Conservation (phyloP, 2,888 invertebrate genomes). For the Agriopis marginaria region DNA sequence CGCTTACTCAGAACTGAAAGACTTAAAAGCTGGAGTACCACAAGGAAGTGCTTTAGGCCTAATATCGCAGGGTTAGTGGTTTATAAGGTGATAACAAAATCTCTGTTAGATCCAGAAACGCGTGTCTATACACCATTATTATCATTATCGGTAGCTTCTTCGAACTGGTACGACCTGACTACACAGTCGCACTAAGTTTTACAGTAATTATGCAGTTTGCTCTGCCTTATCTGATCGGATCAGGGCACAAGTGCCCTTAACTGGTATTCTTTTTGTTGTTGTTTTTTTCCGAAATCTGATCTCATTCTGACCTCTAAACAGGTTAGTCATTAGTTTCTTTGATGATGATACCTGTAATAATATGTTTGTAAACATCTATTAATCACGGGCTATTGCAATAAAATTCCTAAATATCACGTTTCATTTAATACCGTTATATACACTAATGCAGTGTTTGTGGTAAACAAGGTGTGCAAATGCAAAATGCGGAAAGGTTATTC, state of each 20-base stretch:
- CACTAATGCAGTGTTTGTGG: not conserved
- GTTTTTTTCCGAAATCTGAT: constrained; percentile 46
- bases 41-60: too few relatives aligned
- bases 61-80: too few relatives aligned
- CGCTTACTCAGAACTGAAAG: too few relatives aligned
- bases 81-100: too few relatives aligned
- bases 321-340: constrained; percentile 41
- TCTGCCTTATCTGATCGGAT: not conserved
- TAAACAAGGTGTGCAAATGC: not conserved
- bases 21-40: too few relatives aligned
- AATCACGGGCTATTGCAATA: constrained; percentile 10
- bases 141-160: too few relatives aligned
- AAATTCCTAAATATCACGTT: constrained; percentile 1
- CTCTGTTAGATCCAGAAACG: too few relatives aligned
- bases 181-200: not conserved
- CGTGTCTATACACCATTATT: too few relatives aligned
- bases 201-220: not conserved
- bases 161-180: too few relatives aligned
- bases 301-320: constrained; percentile 53
- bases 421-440: constrained; percentile 6
- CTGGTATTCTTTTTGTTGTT: constrained; percentile 28
- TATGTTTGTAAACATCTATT: constrained; percentile 23
- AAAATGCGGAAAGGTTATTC: too few relatives aligned
- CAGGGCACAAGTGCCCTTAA: constrained; percentile 19
- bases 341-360: constrained; percentile 31